phyloP scores from a whole-genome alignment of 2,797 vertebrate species.

The Macrochelys suwanniensis region DNA sequence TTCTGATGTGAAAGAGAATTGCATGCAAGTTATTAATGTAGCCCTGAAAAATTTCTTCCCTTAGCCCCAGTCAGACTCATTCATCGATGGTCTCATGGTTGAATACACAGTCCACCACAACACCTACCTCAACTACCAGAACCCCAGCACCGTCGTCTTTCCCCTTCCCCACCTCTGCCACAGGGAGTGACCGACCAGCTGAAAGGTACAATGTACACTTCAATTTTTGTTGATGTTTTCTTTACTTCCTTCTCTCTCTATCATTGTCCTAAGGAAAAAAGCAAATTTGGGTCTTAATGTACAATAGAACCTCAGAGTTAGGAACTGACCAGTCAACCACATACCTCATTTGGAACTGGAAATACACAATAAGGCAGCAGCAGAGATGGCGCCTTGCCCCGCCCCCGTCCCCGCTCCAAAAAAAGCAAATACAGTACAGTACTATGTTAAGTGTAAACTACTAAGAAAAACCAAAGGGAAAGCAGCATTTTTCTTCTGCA shows the following conservation, averaged over 20 bases:
- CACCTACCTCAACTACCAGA: slow-evolving; percentile 27
- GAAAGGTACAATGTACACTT: slow-evolving; percentile 84
- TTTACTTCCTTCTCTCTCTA: background rate
- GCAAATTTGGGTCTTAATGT: background rate
- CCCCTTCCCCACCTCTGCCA: slow-evolving; percentile 32
- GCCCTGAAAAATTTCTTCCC: background rate
- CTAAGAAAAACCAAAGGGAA: no score
- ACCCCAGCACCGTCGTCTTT: slow-evolving; percentile 54
- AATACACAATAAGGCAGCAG: no score
- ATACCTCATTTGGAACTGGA: no score
- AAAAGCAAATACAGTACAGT: no score
- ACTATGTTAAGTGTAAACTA: no score
- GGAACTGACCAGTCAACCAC: no score
- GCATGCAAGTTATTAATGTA: slow-evolving; percentile 5
- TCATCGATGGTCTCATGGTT: slow-evolving; percentile 84
- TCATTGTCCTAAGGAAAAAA: background rate
- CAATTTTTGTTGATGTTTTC: slow-evolving; percentile 80
- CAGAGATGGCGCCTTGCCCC: no score
- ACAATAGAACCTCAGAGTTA: no score
- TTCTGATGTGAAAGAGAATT: background rate
- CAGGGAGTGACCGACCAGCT: slow-evolving; percentile 77
- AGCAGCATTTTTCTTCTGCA: no score
- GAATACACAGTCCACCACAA: slow-evolving; percentile 67
- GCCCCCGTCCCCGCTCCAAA: no score
- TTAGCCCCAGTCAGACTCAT: slow-evolving; percentile 78